A percentile compares a stretch with the other conserved stretches of the same genome.
Evolutionary conservation across 1,140 invertebrate species (phyloP).

Genomic region (Bombus balteatus): DNA sequence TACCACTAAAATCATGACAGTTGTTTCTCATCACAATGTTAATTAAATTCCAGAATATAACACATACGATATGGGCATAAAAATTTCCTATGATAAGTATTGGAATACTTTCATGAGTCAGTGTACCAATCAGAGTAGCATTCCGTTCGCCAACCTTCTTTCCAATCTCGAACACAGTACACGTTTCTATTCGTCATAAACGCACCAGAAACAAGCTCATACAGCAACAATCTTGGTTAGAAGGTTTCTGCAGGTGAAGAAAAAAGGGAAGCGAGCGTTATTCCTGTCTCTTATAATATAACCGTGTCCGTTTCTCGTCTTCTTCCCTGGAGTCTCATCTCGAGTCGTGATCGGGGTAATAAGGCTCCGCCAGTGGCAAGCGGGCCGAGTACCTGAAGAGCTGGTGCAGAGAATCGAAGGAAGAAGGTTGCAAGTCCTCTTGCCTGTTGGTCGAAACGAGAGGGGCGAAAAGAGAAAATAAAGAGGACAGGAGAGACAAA

Average conservation of each 20-base stretch:
- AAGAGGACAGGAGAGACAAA: constrained; percentile 52
- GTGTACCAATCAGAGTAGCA: not conserved
- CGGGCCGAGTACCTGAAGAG: constrained; percentile 46
- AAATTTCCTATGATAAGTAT: too few relatives aligned
- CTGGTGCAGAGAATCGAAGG: constrained; percentile 51
- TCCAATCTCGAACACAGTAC: not conserved
- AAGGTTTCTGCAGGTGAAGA: constrained; percentile 60
- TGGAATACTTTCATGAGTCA: not conserved
- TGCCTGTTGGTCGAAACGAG: constrained; percentile 1
- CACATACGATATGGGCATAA: too few relatives aligned
- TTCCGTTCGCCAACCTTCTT: not conserved
- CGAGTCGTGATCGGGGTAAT: constrained; percentile 82
- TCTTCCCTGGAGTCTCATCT: constrained; percentile 76
- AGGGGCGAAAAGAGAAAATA: constrained; percentile 30
- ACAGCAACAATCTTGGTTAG: constrained; percentile 46
- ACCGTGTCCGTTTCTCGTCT: constrained; percentile 80
- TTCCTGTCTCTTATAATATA: constrained; percentile 81
- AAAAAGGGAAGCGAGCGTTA: constrained; percentile 78
- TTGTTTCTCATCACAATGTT: too few relatives aligned
- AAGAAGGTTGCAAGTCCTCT: constrained; percentile 11
- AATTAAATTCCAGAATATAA: too few relatives aligned
- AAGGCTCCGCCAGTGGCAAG: constrained; percentile 74
- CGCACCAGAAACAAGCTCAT: not conserved
- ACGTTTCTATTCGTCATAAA: not conserved
- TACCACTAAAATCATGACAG: too few relatives aligned